Percentiles rank a stretch among this genome's conserved stretches.
These are phyloP conservation scores for Polypterus senegalus DNA, from an alignment of 2,113 vertebrate genomes.

Conservation along the genomic window DNA sequence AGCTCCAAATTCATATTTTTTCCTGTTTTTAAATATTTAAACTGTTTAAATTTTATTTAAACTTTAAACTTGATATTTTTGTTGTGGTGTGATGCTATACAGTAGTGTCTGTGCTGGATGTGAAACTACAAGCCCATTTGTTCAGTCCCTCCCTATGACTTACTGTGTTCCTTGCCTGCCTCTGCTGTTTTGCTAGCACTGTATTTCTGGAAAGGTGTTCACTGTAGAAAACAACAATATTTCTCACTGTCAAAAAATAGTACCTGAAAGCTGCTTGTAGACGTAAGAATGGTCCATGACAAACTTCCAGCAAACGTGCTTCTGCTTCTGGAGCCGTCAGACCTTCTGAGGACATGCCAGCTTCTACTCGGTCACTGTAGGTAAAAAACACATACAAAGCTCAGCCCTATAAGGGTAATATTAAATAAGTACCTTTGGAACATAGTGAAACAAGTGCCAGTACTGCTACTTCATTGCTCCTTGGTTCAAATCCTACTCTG, in stretches of 20 bases:
- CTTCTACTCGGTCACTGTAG: background rate
- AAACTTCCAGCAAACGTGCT: conserved; percentile 14
- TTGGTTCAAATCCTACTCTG: too few relatives aligned
- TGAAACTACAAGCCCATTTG: too few relatives aligned
- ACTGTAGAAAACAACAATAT: background rate
- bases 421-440: too few relatives aligned
- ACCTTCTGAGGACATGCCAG: background rate
- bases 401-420: too few relatives aligned
- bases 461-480: too few relatives aligned
- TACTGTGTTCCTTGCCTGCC: background rate
- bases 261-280: conserved; percentile 17
- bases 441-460: too few relatives aligned
- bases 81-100: too few relatives aligned
- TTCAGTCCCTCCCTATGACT: background rate
- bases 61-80: too few relatives aligned
- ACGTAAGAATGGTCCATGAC: conserved; percentile 16
- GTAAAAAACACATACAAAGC: background rate
- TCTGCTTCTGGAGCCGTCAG: conserved; percentile 17
- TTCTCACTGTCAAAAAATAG: background rate
- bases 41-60: too few relatives aligned
- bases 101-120: too few relatives aligned
- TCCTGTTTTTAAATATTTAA: too few relatives aligned
- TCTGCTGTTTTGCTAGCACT: background rate
- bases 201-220: background rate
- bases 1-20: too few relatives aligned